A percentile compares a stretch with the other conserved stretches of the same genome.
Evolutionary conservation across 1,140 invertebrate genomes (phyloP).

Genomic region (Matsumurasca onukii): DNA sequence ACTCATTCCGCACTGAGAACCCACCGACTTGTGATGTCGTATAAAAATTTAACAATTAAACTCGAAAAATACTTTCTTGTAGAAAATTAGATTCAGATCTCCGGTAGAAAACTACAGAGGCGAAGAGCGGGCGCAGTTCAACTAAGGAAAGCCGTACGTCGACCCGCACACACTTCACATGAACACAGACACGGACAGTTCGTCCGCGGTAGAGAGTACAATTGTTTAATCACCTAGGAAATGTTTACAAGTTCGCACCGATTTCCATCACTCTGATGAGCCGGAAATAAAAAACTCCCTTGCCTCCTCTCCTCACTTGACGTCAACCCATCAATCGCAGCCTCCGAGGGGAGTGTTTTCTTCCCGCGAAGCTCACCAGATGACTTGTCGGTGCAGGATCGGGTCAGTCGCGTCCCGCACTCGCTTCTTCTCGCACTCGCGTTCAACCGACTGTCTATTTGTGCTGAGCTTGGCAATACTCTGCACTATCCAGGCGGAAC

Average conservation of each 20-base stretch:
- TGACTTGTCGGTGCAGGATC: constrained; percentile 39
- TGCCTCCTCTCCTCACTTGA: constrained; percentile 9
- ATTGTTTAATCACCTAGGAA: constrained; percentile 29
- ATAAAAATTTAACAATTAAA: not conserved
- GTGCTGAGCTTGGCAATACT: constrained; percentile 95
- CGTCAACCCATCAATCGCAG: constrained; percentile 29
- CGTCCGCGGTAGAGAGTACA: constrained; percentile 26
- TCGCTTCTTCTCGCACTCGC: constrained; percentile 38
- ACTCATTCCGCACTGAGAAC: constrained; percentile 6
- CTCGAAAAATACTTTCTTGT: constrained; percentile 9
- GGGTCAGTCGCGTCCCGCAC: constrained; percentile 27
- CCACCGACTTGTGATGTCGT: not conserved
- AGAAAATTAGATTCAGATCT: constrained; percentile 35
- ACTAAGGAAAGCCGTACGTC: too few relatives aligned
- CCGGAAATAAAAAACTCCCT: constrained; percentile 41
- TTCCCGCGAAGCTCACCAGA: constrained; percentile 40
- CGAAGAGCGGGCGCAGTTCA: too few relatives aligned
- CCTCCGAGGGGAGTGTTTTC: constrained; percentile 38
- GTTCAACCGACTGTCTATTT: constrained; percentile 62
- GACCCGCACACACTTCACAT: constrained; percentile 10
- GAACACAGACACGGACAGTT: constrained; percentile 14
- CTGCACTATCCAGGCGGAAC: constrained; percentile 93
- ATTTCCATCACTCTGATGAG: constrained; percentile 39
- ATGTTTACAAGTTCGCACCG: constrained; percentile 32
- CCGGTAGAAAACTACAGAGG: not conserved